phyloP scores from a whole-genome alignment of 1,140 invertebrate genomes.

The Conus betulinus region DNA sequence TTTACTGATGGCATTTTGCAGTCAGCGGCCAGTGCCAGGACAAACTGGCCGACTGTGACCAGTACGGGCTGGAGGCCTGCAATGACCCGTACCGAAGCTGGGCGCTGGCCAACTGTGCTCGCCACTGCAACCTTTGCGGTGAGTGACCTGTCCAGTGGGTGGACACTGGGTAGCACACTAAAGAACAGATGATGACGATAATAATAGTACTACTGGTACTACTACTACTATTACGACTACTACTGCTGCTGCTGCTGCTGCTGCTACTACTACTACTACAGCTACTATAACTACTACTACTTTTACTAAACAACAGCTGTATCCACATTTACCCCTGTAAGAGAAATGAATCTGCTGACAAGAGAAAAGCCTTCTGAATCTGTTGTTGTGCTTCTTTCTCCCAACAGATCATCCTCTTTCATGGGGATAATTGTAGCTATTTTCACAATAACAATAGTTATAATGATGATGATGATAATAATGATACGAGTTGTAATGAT shows the following conservation, averaged over 20 bases:
- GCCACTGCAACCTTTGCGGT: constrained; percentile 56
- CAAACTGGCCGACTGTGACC: constrained; percentile 52
- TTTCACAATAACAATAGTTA: no score
- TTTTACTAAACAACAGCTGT: neutral
- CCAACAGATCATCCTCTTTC: no score
- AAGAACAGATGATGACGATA: neutral
- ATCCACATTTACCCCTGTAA: no score
- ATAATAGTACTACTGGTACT: neutral
- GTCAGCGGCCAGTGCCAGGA: constrained; percentile 5
- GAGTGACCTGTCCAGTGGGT: constrained; percentile 31
- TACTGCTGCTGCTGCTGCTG: neutral
- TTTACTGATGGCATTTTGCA: no score
- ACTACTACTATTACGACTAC: no score
- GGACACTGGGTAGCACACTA: neutral
- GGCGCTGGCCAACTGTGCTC: constrained; percentile 60
- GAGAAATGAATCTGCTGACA: no score
- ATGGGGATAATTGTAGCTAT: no score
- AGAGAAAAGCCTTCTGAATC: neutral
- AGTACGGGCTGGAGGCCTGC: constrained; percentile 51
- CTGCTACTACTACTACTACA: neutral
- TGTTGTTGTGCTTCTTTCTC: no score
- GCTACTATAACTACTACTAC: no score
- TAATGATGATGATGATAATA: no score
- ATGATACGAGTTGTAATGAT: no score
- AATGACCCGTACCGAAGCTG: constrained; percentile 49